A percentile compares a stretch with the other conserved stretches of the same genome.
phyloP scores from a whole-genome alignment of 2,113 vertebrate genomes.

The Onychostoma macrolepis region DNA sequence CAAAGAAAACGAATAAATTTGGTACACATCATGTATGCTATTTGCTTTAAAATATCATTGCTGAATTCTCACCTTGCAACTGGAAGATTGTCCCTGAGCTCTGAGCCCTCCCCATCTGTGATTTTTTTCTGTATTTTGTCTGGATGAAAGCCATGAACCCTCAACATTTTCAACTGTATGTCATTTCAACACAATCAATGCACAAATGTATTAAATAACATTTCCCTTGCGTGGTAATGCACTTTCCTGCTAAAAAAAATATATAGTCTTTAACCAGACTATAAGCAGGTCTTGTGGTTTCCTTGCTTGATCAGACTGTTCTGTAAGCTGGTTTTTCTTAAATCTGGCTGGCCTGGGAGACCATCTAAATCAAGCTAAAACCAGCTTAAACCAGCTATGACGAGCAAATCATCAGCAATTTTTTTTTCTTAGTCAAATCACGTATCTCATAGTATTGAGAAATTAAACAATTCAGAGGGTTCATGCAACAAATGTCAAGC shows the following conservation, averaged over 20 bases:
- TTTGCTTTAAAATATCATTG: not conserved
- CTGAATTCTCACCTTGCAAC: not conserved
- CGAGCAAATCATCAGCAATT: no score
- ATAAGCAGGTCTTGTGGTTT: not conserved
- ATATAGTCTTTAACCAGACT: not conserved
- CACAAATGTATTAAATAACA: not conserved
- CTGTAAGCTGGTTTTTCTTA: not conserved
- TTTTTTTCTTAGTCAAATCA: not conserved
- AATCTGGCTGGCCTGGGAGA: not conserved
- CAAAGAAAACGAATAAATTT: not conserved
- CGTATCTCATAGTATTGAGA: not conserved
- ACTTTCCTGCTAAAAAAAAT: not conserved
- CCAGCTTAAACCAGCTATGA: no score
- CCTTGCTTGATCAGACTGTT: not conserved
- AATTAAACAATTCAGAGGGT: not conserved
- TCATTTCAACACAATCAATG: not conserved
- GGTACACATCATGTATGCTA: not conserved
- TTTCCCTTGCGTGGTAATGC: not conserved
- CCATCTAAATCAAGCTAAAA: not conserved
- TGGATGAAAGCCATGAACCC: not conserved
- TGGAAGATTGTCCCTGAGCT: not conserved
- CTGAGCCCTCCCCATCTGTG: not conserved
- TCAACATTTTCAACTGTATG: not conserved
- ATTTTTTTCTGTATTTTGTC: not conserved
- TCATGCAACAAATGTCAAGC: constrained; percentile 24